Conservation (phyloP, 2,113 vertebrate genomes). For the Candoia aspera region DNA sequence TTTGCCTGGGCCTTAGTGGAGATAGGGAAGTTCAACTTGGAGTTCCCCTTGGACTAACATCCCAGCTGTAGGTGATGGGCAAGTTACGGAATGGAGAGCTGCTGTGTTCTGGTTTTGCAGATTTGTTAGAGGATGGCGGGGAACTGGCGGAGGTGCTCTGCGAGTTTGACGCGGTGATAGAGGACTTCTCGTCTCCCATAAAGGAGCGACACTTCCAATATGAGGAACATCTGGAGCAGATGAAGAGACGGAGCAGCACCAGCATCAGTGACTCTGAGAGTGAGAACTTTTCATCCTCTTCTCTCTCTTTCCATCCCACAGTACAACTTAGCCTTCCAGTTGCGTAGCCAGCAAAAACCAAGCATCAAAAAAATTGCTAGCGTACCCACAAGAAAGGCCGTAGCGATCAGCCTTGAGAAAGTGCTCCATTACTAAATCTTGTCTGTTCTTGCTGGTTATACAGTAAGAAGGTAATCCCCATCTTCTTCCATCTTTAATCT, state of each 20-base stretch:
- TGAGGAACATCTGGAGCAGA: slow-evolving; percentile 87
- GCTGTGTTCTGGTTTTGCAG: slow-evolving; percentile 7
- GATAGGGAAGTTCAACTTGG: too few species aligned
- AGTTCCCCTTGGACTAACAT: neutral
- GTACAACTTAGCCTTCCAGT: neutral
- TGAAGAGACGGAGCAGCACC: slow-evolving; percentile 91
- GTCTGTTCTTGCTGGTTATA: neutral
- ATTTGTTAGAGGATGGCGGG: slow-evolving; percentile 39
- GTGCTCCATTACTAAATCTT: neutral
- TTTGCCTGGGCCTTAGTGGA: too few species aligned
- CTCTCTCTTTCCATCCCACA: accelerated
- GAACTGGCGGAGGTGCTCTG: slow-evolving; percentile 85
- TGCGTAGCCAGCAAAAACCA: neutral
- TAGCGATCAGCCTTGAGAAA: neutral
- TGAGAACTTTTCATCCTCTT: slow-evolving; percentile 68
- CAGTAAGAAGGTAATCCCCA: neutral
- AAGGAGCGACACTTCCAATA: slow-evolving; percentile 89
- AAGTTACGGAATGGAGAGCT: neutral
- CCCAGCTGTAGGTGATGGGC: neutral
- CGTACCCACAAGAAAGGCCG: neutral
- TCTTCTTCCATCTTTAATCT: neutral
- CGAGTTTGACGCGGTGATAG: slow-evolving; percentile 92
- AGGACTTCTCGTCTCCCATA: slow-evolving; percentile 88
- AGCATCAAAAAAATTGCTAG: neutral
- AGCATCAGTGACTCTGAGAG: slow-evolving; percentile 92